Percentiles rank a stretch among this genome's conserved stretches.
Conservation (phyloP, 2,113 vertebrate genomes). For the Dicrurus megarhynchus region DNA sequence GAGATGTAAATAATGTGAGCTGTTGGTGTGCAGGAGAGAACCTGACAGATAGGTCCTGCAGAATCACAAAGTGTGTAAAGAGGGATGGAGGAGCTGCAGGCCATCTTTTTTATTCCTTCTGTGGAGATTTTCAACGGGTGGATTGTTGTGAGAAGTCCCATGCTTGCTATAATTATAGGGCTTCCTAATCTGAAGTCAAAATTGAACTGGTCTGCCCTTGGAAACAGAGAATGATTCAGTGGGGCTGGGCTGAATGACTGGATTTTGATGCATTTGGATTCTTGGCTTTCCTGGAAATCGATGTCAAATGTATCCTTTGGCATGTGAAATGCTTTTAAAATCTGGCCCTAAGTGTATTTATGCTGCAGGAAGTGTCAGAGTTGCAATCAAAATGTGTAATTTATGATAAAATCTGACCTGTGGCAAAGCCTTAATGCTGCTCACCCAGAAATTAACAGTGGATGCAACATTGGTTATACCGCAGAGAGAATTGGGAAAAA, state of each 20-base stretch:
- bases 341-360: background rate
- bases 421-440: background rate
- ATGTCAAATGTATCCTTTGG: background rate
- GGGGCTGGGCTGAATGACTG: background rate
- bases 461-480: background rate
- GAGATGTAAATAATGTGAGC: background rate
- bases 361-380: background rate
- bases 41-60: background rate
- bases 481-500: background rate
- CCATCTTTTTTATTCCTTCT: background rate
- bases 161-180: accelerated
- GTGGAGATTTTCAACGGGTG: background rate
- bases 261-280: background rate
- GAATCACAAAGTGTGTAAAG: background rate
- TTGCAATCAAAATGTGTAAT: background rate
- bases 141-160: background rate
- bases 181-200: background rate
- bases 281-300: background rate
- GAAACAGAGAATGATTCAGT: background rate
- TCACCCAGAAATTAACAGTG: background rate
- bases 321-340: constrained; percentile 16
- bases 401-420: background rate
- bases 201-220: background rate
- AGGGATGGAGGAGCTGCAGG: background rate
- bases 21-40: background rate